Percentiles rank a stretch among this genome's conserved stretches.
Evolutionary conservation across 2,113 vertebrate species (phyloP).

Genomic region (Donacobius atricapilla): DNA sequence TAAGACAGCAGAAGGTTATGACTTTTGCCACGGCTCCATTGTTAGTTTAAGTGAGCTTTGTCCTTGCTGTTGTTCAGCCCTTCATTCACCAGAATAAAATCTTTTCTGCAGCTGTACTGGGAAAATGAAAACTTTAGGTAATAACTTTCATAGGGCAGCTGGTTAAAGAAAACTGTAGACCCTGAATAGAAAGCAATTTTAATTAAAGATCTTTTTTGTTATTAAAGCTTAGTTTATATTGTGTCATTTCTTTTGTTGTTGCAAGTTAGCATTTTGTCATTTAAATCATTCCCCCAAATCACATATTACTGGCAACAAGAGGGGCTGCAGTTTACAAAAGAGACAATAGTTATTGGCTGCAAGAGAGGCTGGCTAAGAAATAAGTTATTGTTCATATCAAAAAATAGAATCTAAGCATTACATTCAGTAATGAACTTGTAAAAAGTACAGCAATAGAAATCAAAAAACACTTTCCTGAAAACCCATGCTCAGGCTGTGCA

Average conservation of each 20-base stretch:
- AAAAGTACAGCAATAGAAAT: not conserved
- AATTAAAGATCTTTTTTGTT: conserved; percentile 41
- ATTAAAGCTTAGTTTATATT: conserved; percentile 44
- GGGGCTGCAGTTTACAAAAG: conserved; percentile 32
- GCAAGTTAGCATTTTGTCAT: conserved; percentile 27
- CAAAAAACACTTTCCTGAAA: not conserved
- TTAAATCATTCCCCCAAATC: conserved; percentile 22
- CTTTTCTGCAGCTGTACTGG: conserved; percentile 50
- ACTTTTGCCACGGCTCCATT: conserved; percentile 48
- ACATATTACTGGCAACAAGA: not conserved
- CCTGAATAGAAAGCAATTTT: conserved; percentile 14
- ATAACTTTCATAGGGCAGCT: conserved; percentile 32
- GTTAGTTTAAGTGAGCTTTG: conserved; percentile 55
- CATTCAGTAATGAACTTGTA: not conserved
- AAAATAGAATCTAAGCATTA: not conserved
- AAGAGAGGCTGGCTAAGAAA: conserved; percentile 24
- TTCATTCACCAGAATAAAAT: conserved; percentile 62
- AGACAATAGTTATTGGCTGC: not conserved
- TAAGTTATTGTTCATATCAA: not conserved
- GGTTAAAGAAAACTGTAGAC: conserved; percentile 49
- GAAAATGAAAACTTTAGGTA: conserved; percentile 47
- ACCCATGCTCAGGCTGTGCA: not conserved
- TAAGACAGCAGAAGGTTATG: conserved; percentile 57
- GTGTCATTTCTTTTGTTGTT: conserved; percentile 24
- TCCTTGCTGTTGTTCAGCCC: conserved; percentile 41